Base-by-base conservation (phyloP, 2,113 vertebrate species). In the Hemibagrus wyckioides region DNA sequence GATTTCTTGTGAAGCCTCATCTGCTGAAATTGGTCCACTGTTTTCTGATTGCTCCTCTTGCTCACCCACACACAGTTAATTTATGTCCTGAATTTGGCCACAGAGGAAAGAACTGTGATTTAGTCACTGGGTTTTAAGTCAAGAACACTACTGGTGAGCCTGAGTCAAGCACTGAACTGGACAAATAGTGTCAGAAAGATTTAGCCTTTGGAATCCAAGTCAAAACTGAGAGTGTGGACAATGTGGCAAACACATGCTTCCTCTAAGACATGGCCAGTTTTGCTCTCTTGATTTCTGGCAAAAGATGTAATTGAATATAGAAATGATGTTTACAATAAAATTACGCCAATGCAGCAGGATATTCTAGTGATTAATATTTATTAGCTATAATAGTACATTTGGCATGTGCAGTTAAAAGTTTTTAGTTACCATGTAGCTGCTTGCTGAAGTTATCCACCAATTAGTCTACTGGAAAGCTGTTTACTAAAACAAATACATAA, bases 1-100 rank as follows among this genome's bases (percentile, higher is more conserved):
- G 56, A 90, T 91, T 91, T 92, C 91, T 86, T 90, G 77, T 87
- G 87, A 89, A 92, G 77, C 54, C 41, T 14, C 41, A 79, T 87
- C 80, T 19, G 28, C 73, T 80, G 80, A 90, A 88, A 88, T 86
- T 86, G 85, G 81, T 86, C 83, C 84, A 88, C 54, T 90, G 84
- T 86, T 86, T 88, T 82, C 69, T 87, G 80, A 87, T 87, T 82
- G 80, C 80, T 87, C 54, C n/a, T 82, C 39, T 73, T 44, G 56
- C 56, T 48, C 67, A 28, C 65, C 56, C 44, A 80, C 36, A 56
- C 79, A 61, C n/a, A 41, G n/a, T 84, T 90, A 39, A 90, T 80
- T 88, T 82, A 52, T 63, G 73, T 79, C 73, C 56, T 36, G 52
- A 80, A 80, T 81, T 82, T 86, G 30, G 63, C 50, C 7, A 39